phyloP scores from a whole-genome alignment of 2,113 vertebrate genomes.

The Daphoenositta chrysoptera region DNA sequence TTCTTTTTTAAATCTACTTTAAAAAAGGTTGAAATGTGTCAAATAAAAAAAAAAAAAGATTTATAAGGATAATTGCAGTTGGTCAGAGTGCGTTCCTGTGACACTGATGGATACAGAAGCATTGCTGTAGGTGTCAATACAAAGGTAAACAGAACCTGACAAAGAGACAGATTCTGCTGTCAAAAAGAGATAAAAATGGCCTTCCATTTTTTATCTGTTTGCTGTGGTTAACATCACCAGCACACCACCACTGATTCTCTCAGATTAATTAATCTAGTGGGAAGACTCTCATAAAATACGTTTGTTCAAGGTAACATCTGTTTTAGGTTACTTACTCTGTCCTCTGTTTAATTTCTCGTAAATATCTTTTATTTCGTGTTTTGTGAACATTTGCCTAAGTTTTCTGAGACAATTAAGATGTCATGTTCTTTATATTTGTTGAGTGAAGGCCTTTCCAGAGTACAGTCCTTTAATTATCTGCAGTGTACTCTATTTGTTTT shows the following conservation, averaged over 20 bases:
- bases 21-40: neutral
- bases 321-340: neutral
- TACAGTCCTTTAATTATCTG: neutral
- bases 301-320: constrained; percentile 52
- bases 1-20: neutral
- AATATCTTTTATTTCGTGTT: neutral
- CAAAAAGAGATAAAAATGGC: constrained; percentile 6
- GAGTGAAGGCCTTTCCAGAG: neutral
- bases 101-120: neutral
- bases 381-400: neutral
- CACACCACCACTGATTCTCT: neutral
- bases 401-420: neutral
- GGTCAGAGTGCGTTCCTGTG: neutral
- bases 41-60: neutral
- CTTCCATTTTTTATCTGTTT: neutral
- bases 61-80: neutral
- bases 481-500: neutral
- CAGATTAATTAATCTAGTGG: constrained; percentile 60
- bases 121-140: neutral
- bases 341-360: neutral
- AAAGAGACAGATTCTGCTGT: constrained; percentile 39
- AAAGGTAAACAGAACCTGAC: constrained; percentile 20
- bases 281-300: constrained; percentile 30
- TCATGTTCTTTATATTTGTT: neutral
- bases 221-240: neutral